Percentiles rank a stretch among this genome's conserved stretches.
phyloP scores from a whole-genome alignment of 1,140 invertebrate species.

The Micrasema minimum region DNA sequence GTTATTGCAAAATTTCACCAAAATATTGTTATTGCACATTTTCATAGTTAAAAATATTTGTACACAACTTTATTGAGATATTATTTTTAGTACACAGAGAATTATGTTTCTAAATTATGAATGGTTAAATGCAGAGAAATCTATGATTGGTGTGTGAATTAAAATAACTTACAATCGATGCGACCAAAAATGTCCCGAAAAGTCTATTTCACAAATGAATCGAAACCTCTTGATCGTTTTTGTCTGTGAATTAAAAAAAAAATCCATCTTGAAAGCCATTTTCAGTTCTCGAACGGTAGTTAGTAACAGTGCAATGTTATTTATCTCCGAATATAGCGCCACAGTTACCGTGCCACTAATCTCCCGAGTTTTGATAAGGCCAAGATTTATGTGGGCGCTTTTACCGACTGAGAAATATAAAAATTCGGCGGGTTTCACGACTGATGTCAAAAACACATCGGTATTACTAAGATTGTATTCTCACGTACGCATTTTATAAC shows the following conservation, averaged over 20 bases:
- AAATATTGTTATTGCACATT: too few relatives aligned
- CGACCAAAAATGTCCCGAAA: too few relatives aligned
- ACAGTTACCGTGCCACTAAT: conserved; percentile 8
- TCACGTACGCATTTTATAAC: conserved; percentile 2
- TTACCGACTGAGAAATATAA: conserved; percentile 13
- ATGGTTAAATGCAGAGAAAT: too few relatives aligned
- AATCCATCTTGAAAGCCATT: conserved; percentile 14
- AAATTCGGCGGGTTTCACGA: conserved; percentile 4
- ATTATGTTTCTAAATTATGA: too few relatives aligned
- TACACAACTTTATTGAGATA: too few relatives aligned
- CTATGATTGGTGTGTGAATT: too few relatives aligned
- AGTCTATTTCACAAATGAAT: too few relatives aligned
- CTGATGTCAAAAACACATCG: conserved; percentile 1
- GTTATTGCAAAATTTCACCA: too few relatives aligned
- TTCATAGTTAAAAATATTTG: too few relatives aligned
- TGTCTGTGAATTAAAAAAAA: not conserved
- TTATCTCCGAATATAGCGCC: conserved; percentile 15
- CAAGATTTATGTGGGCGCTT: conserved; percentile 15
- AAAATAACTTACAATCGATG: too few relatives aligned
- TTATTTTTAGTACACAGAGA: too few relatives aligned
- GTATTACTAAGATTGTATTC: conserved; percentile 22
- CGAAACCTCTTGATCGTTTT: too few relatives aligned
- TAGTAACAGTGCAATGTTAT: conserved; percentile 17
- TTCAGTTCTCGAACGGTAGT: conserved; percentile 17
- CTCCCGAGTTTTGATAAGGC: conserved; percentile 20